A percentile compares a stretch with the other conserved stretches of the same genome.
These are phyloP conservation scores for Phodopus roborovskii DNA, from an alignment of 2,113 vertebrate species.

Conservation along the genomic window DNA sequence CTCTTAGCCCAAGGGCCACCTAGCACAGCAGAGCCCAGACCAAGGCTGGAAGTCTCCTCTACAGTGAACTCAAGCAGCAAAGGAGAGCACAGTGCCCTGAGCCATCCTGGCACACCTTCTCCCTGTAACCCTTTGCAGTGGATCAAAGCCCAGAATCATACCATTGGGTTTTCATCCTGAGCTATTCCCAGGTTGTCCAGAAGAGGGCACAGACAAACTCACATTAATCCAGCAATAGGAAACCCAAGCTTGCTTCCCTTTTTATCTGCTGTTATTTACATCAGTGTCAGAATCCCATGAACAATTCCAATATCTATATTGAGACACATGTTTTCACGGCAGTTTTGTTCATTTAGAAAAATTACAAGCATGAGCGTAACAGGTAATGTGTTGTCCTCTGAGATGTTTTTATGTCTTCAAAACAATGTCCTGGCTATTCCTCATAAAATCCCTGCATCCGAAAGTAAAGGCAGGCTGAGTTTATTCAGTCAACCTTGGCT, in stretches of 20 bases:
- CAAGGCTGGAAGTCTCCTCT: rapidly evolving
- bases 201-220: conserved; percentile 45
- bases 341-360: not conserved
- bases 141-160: not conserved
- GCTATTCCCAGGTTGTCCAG: conserved; percentile 29
- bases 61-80: rapidly evolving
- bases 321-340: not conserved
- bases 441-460: not conserved
- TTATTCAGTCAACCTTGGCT: not conserved
- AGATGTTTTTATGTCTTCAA: not conserved
- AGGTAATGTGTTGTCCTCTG: not conserved
- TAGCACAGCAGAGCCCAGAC: rapidly evolving
- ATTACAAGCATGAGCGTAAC: not conserved
- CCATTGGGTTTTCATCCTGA: not conserved
- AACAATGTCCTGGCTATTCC: not conserved
- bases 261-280: not conserved
- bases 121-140: not conserved
- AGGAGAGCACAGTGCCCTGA: not conserved
- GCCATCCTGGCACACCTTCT: rapidly evolving
- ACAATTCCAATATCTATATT: not conserved
- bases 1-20: not conserved
- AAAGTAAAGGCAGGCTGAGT: not conserved
- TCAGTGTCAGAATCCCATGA: not conserved
- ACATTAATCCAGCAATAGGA: not conserved
- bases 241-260: too few species aligned